These are phyloP conservation scores for Adelges cooleyi DNA, from an alignment of 1,140 invertebrate genomes.

Conservation along the genomic window DNA sequence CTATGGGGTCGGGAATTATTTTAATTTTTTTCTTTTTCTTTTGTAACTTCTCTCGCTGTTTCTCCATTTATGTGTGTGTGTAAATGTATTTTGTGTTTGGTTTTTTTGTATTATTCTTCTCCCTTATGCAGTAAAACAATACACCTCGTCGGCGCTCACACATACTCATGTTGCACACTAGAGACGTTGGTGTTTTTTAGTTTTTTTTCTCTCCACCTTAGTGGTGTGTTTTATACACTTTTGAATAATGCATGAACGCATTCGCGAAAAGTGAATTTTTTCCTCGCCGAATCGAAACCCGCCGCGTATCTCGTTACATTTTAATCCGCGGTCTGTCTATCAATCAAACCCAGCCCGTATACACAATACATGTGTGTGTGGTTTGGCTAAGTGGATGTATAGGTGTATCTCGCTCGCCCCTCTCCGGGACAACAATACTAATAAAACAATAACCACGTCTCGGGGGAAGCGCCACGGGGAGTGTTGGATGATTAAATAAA, in stretches of 20 bases:
- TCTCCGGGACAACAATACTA: too few species aligned
- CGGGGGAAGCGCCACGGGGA: too few species aligned
- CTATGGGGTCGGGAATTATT: too few species aligned
- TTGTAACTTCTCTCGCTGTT: neutral
- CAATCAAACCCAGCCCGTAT: neutral
- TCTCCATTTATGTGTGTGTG: neutral
- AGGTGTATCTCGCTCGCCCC: too few species aligned
- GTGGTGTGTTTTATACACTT: neutral
- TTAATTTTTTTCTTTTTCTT: neutral
- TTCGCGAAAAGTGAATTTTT: conserved; percentile 21
- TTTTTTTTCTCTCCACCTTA: too few species aligned
- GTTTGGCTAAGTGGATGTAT: too few species aligned
- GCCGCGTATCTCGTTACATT: neutral
- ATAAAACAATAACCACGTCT: too few species aligned
- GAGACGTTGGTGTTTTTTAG: neutral
- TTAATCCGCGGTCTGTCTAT: conserved; percentile 15
- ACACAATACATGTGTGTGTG: too few species aligned
- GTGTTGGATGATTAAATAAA: too few species aligned
- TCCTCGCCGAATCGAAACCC: conserved; percentile 1
- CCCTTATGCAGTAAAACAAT: conserved; percentile 22
- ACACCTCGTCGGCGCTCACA: neutral
- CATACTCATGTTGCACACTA: neutral
- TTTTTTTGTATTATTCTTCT: too few species aligned
- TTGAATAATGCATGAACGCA: conserved; percentile 20
- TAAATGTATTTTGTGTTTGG: too few species aligned